Evolutionary conservation across 2,888 invertebrate genomes (phyloP), one percentile per base, ranked within the genome.

Genomic region (Neoaliturus tenellus): DNA sequence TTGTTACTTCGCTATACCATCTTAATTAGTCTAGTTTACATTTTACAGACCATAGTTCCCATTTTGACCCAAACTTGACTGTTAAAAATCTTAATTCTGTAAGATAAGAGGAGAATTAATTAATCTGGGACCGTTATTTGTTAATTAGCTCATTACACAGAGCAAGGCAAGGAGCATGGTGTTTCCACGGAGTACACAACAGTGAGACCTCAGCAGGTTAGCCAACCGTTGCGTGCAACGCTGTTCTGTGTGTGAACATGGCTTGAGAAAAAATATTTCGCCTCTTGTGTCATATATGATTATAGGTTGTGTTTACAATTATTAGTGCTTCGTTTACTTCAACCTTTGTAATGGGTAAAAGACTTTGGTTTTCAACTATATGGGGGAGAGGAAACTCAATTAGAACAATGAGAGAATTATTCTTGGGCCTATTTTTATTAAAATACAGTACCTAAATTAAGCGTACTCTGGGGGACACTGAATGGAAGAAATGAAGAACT

Each of bases 71-170:
- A 44, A 55, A 17, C 62, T 55, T 55, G 23, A 55, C 55, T 35
- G 35, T 4, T 35, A 35, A 10, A 48, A 25, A 6, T 55, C 55
- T 25, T 20, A 28, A n/a, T 31, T 31, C n/a, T 25, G 25, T 25
- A 8, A 62, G 62, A 23, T 23, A 23, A 51, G 39, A 17, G 62
- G 62, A 14, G 17, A 28, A 62, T 31, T 62, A 62, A 62, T 62
- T 28, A 62, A 62, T 28, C 62, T 31, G 14, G 62, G 25, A 62
- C 62, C 62, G 62, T 62, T 62, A 62, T 62, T 62, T 4, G 62
- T 31, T 62, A 62, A 62, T 62, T 62, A 62, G 62, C 62, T 62
- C 62, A 62, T 62, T 62, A 62, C 62, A 62, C 62, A 62, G 62
- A 62, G 62, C 14, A 62, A 62, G 28, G 31, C 62, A 17, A 28